These are phyloP conservation scores for Dinocampus coccinellae DNA, from an alignment of 2,888 invertebrate genomes.

Conservation along the genomic window DNA sequence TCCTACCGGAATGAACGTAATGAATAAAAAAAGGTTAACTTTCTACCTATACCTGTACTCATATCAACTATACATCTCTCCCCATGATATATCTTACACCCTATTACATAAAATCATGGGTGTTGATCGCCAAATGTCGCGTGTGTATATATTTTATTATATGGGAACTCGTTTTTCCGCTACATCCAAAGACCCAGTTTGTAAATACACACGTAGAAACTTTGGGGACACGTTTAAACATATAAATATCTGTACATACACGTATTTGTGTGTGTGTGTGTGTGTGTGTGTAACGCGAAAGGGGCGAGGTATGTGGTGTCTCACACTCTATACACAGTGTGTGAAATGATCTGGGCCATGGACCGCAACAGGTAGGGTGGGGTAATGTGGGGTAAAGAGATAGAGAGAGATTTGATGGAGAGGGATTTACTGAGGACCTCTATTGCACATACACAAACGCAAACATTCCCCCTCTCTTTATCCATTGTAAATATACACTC, in stretches of 20 bases:
- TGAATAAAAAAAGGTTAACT: slow-evolving; percentile 8
- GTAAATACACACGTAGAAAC: background rate
- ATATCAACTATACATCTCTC: background rate
- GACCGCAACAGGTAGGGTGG: slow-evolving; percentile 18
- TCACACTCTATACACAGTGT: too few relatives aligned
- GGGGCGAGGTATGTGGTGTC: too few relatives aligned
- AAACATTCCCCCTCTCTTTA: slow-evolving; percentile 7
- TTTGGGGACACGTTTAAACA: background rate
- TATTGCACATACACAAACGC: background rate
- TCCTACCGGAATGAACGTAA: background rate
- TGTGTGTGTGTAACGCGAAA: background rate
- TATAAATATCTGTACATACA: too few relatives aligned
- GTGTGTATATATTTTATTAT: background rate
- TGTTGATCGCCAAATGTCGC: slow-evolving; percentile 5
- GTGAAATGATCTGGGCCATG: slow-evolving; percentile 33
- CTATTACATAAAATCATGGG: slow-evolving; percentile 24
- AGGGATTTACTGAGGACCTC: background rate
- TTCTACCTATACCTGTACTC: background rate
- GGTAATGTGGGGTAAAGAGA: too few relatives aligned
- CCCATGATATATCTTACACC: slow-evolving; percentile 1
- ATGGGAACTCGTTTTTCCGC: slow-evolving; percentile 22
- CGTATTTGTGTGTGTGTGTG: background rate
- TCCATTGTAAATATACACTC: slow-evolving; percentile 7
- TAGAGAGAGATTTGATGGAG: too few relatives aligned
- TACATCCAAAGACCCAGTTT: background rate